phyloP scores from a whole-genome alignment of 2,113 vertebrate species.

The Dipodomys stephensi region DNA sequence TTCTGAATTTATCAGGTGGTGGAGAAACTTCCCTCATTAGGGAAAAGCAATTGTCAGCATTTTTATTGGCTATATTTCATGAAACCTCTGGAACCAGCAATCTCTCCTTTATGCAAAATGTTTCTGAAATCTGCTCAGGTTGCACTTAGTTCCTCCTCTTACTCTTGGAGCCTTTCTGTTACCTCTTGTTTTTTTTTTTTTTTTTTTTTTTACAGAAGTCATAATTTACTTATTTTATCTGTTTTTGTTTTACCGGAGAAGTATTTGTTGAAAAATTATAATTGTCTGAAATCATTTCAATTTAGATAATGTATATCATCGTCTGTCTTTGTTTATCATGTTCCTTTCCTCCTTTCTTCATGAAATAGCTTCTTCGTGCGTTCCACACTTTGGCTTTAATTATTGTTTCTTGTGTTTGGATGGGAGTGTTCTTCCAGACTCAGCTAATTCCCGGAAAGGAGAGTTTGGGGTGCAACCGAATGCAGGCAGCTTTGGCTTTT shows the following conservation, averaged over 20 bases:
- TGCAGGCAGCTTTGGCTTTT: not conserved
- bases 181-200: not conserved
- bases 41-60: not conserved
- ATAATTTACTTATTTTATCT: not conserved
- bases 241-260: not conserved
- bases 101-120: not conserved
- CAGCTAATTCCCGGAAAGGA: not conserved
- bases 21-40: not conserved
- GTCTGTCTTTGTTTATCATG: not conserved
- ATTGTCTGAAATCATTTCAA: not conserved
- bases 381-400: not conserved
- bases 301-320: not conserved
- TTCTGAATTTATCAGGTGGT: not conserved
- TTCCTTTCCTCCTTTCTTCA: not conserved
- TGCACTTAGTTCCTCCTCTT: not conserved
- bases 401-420: not conserved
- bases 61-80: not conserved
- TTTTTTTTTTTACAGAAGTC: not conserved
- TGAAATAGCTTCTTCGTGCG: not conserved
- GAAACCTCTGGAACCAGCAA: not conserved
- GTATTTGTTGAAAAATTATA: not conserved
- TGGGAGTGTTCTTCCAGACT: not conserved
- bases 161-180: not conserved
- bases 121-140: conserved; percentile 4
- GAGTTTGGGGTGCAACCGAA: not conserved